Conservation (phyloP, 2,113 vertebrate species). For the Catharus minimus region DNA sequence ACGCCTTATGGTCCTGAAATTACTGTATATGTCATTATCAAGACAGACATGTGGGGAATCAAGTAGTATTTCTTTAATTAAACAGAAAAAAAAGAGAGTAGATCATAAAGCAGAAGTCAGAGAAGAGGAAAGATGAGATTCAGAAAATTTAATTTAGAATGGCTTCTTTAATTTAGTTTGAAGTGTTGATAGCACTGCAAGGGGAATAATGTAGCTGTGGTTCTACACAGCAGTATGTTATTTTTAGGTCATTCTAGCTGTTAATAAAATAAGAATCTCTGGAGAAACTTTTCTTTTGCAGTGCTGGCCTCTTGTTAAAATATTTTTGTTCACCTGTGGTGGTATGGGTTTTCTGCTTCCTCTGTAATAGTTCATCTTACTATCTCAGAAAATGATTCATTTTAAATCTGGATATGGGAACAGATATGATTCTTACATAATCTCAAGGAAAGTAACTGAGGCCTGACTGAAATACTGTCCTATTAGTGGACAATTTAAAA, state of each 20-base stretch:
- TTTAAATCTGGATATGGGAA: background rate
- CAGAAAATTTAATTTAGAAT: background rate
- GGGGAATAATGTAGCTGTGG: background rate
- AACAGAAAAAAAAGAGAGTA: background rate
- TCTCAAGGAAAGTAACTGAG: background rate
- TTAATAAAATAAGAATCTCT: constrained; percentile 51
- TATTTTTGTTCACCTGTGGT: background rate
- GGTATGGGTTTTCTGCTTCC: background rate
- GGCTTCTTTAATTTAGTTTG: background rate
- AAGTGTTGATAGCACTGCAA: background rate
- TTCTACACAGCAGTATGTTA: background rate
- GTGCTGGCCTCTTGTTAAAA: background rate
- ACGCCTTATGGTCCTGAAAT: too few relatives aligned
- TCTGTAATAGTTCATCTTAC: background rate
- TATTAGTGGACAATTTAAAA: background rate
- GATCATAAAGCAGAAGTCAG: background rate
- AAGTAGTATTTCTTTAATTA: background rate
- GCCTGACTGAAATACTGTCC: background rate
- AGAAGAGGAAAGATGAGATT: background rate
- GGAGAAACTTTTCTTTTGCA: constrained; percentile 7
- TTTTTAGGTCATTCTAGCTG: constrained; percentile 57
- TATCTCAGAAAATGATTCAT: background rate
- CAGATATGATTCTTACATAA: background rate
- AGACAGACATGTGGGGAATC: background rate
- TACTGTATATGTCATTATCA: background rate